These are phyloP conservation scores for Drosophila mettleri DNA, from an alignment of 2,888 invertebrate species.

Conservation along the genomic window DNA sequence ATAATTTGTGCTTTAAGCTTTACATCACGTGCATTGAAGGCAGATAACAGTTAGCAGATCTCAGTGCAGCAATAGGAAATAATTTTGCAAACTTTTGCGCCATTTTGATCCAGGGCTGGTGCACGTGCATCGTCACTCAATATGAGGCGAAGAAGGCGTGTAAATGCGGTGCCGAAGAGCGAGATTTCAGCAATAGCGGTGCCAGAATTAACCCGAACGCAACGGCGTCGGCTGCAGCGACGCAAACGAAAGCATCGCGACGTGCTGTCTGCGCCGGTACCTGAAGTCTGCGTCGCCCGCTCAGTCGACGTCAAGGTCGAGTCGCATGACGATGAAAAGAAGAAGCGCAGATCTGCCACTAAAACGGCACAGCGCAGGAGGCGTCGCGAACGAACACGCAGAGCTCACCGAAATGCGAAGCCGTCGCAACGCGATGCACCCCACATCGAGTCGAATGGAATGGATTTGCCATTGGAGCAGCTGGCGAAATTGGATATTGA, in stretches of 20 bases:
- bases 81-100: background rate
- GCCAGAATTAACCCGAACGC: background rate
- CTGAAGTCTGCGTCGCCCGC: background rate
- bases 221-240: background rate
- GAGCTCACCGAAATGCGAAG: background rate
- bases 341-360: too few species aligned
- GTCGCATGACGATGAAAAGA: background rate
- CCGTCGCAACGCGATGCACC: too few species aligned
- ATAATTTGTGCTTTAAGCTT: background rate
- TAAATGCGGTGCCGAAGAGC: background rate
- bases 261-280: too few species aligned
- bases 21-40: too few species aligned
- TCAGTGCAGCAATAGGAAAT: background rate
- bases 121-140: background rate
- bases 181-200: background rate
- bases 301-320: background rate
- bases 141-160: background rate
- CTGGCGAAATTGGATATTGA: background rate
- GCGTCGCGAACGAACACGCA: background rate
- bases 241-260: background rate
- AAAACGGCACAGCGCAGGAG: background rate
- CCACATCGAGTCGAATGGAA: too few species aligned
- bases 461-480: background rate
- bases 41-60: too few species aligned
- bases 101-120: conserved; percentile 2